Evolutionary conservation across 2,888 invertebrate species (phyloP).

Genomic region (Eutolmus rufibarbis): DNA sequence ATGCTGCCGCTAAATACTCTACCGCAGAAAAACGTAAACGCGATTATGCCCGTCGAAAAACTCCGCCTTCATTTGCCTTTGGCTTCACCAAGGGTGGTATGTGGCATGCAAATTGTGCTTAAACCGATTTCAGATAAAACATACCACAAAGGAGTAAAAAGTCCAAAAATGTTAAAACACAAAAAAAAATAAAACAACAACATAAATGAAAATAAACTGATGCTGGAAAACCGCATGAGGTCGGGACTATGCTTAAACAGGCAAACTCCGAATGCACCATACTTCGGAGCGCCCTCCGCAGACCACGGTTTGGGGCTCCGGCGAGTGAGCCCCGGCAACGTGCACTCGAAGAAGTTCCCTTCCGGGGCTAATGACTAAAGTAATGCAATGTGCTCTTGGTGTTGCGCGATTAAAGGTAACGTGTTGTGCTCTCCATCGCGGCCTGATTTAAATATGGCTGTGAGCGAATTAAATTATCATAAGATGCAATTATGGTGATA

Average conservation of each 20-base stretch:
- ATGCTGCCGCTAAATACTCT: slow-evolving; percentile 20
- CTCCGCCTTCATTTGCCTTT: slow-evolving; percentile 35
- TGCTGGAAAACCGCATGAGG: slow-evolving; percentile 40
- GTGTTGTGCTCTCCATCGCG: slow-evolving; percentile 8
- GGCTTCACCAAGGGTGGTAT: slow-evolving; percentile 33
- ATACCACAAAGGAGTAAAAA: slow-evolving; percentile 29
- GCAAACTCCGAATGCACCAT: not conserved
- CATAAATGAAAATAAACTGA: slow-evolving; percentile 38
- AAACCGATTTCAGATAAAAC: slow-evolving; percentile 46
- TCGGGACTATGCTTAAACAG: slow-evolving; percentile 17
- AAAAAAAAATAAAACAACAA: not conserved
- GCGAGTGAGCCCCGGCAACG: not conserved
- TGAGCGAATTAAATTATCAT: slow-evolving; percentile 46
- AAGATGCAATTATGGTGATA: slow-evolving; percentile 45
- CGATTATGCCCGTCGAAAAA: slow-evolving; percentile 32
- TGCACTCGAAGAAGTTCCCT: slow-evolving; percentile 39
- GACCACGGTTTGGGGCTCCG: not conserved
- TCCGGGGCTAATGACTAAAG: slow-evolving; percentile 43
- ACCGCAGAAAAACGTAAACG: slow-evolving; percentile 35
- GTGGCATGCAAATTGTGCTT: slow-evolving; percentile 44
- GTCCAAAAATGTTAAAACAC: slow-evolving; percentile 4
- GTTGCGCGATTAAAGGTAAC: slow-evolving; percentile 37
- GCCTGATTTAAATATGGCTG: slow-evolving; percentile 44
- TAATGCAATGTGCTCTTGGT: slow-evolving; percentile 32
- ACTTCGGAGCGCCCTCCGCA: not conserved